Percentiles rank a stretch among this genome's conserved stretches.
Conservation (phyloP, 1,140 invertebrate genomes). For the Neodiprion lecontei region DNA sequence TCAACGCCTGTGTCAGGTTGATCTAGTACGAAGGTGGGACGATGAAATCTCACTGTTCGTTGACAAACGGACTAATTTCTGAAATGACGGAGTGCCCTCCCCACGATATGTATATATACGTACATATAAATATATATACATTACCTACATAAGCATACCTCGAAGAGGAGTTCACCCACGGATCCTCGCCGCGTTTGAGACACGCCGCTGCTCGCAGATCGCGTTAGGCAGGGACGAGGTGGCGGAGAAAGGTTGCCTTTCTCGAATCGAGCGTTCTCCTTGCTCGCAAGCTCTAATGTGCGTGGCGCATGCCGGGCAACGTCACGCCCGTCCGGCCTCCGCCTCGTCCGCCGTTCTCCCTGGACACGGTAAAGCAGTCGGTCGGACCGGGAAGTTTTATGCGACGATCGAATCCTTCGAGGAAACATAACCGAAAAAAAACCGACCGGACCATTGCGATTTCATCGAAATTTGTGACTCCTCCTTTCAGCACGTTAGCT, state of each 20-base stretch:
- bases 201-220: slow-evolving; percentile 23
- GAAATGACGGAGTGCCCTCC: background rate
- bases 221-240: slow-evolving; percentile 16
- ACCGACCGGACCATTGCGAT: background rate
- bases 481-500: background rate
- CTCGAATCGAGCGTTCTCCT: slow-evolving; percentile 24
- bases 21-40: background rate
- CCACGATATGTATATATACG: background rate
- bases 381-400: background rate
- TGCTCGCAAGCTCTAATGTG: slow-evolving; percentile 33
- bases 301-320: slow-evolving; percentile 41
- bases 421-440: background rate
- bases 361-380: background rate
- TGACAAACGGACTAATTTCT: slow-evolving; percentile 1
- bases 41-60: background rate
- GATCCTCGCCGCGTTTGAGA: slow-evolving; percentile 27
- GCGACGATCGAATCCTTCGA: background rate
- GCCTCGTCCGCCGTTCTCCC: background rate
- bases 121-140: too few species aligned
- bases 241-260: slow-evolving; percentile 28
- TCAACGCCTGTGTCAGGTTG: too few species aligned
- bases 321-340: slow-evolving; percentile 42
- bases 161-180: slow-evolving; percentile 21
- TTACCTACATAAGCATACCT: background rate
- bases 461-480: slow-evolving; percentile 20